A percentile compares a stretch with the other conserved stretches of the same genome.
phyloP scores from a whole-genome alignment of 2,113 vertebrate genomes.

The Parus major region DNA sequence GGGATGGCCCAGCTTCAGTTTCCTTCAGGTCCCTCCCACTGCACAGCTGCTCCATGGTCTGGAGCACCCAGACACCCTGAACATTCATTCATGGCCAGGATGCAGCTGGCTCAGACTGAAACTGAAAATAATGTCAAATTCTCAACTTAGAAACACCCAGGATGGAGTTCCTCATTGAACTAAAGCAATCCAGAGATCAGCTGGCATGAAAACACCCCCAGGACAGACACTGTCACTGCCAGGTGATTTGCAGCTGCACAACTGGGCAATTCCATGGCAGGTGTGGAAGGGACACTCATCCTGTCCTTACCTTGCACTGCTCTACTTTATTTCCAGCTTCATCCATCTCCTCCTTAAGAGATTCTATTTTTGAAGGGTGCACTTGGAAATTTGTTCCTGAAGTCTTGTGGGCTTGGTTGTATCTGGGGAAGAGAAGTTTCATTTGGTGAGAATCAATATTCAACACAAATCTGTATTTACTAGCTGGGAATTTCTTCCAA shows the following conservation, averaged over 20 bases:
- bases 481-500: not conserved
- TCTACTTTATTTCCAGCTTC: slow-evolving; percentile 98
- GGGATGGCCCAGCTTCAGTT: not conserved
- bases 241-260: not conserved
- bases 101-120: not conserved
- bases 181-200: not conserved
- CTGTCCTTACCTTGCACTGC: slow-evolving; percentile 88
- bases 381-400: slow-evolving; percentile 97
- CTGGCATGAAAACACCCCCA: not conserved
- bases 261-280: not conserved
- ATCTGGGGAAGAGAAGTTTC: slow-evolving; percentile 72
- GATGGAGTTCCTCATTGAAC: not conserved
- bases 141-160: not conserved
- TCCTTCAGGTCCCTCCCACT: not conserved
- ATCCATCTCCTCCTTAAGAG: slow-evolving; percentile 96
- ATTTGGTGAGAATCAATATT: not conserved
- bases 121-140: not conserved
- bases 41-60: not conserved
- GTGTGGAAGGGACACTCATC: not conserved
- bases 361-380: slow-evolving; percentile 95
- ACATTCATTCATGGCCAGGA: not conserved
- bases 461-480: not conserved
- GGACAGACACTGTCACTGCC: not conserved
- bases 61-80: not conserved
- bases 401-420: slow-evolving; percentile 97